Evolutionary conservation across 2,888 invertebrate species (phyloP), one percentile per base, ranked within the genome.

Genomic region (Platycheirus rosarum): DNA sequence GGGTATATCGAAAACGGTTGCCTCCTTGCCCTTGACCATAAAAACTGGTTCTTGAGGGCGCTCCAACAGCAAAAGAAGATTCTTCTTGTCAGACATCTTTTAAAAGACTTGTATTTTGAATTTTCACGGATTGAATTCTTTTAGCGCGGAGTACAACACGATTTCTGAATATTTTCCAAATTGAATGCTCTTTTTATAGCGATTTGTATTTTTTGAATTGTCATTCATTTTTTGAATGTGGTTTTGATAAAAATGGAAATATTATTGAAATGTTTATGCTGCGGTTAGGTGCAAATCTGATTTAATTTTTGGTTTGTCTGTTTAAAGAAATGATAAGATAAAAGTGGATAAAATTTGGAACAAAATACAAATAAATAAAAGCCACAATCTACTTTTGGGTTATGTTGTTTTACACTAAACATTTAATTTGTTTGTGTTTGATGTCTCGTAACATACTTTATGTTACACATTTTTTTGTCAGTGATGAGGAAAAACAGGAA

Each of bases 31-130:
- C 90, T 95, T 96, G 84, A 94, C 93, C 91, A 95, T 93, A 90
- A 95, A 95, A 74, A 94, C 92, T 0, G 95, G 95, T 90, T 96
- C 95, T 80, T 93, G 92, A 8, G 95, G 95, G 40, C 95, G 93
- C 87, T 95, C 94, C 91, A 94, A 95, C 85, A 96, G 92, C 86
- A 94, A 89, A 85, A 94, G 89, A 9, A 95, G 89, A 86, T 93
- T 92, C n/a, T 91, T 89, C 86, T 91, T 93, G 66, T 91, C 87
- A 37, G 89, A 86, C 89, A 89, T 88, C n/a, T n/a, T n/a, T n/a
- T n/a, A n/a, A n/a, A n/a, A n/a, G n/a, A n/a, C n/a, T n/a, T n/a
- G n/a, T n/a, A n/a, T n/a, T 66, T 79, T 42, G 9, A 20, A 11
- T 16, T 51, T 9, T 2, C 9, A 49, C 32, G 23, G 1, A 5